These are phyloP conservation scores for Cottus gobio DNA, from an alignment of 2,113 vertebrate species.

Conservation along the genomic window DNA sequence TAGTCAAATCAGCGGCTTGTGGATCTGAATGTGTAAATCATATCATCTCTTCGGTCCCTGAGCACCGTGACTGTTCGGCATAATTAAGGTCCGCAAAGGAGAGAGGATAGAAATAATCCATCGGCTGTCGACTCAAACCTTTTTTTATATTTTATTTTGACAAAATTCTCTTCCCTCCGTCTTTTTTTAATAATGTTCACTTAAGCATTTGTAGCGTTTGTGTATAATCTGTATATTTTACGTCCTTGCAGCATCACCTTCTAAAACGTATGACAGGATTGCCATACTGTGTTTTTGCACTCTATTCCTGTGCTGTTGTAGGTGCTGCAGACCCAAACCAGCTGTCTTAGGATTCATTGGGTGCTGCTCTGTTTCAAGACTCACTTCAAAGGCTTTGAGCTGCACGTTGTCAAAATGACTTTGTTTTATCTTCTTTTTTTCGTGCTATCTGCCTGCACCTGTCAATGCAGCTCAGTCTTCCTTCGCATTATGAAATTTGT, in stretches of 20 bases:
- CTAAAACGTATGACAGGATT: slow-evolving; percentile 6
- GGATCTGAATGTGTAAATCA: slow-evolving; percentile 38
- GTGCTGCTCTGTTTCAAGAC: slow-evolving; percentile 46
- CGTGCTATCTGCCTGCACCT: slow-evolving; percentile 34
- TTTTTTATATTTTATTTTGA: background rate
- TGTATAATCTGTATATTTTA: slow-evolving; percentile 20
- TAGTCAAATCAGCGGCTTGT: slow-evolving; percentile 25
- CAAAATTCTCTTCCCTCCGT: background rate
- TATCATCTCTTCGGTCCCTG: slow-evolving; percentile 21
- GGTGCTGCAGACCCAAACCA: slow-evolving; percentile 13
- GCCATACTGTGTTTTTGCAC: slow-evolving; percentile 11
- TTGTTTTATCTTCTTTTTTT: slow-evolving; percentile 22
- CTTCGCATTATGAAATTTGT: slow-evolving; percentile 35
- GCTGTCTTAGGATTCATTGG: slow-evolving; percentile 37
- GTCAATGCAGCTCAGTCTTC: slow-evolving; percentile 39
- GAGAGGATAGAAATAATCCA: slow-evolving; percentile 22
- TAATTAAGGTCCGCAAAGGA: slow-evolving; percentile 9
- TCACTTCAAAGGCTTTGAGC: slow-evolving; percentile 57
- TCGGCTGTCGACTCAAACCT: background rate
- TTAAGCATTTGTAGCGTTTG: background rate
- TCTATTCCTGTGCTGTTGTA: slow-evolving; percentile 19
- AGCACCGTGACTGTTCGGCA: slow-evolving; percentile 10
- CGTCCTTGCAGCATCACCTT: background rate
- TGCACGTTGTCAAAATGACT: slow-evolving; percentile 36
- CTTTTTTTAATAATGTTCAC: slow-evolving; percentile 12